phyloP scores from a whole-genome alignment of 2,113 vertebrate genomes.

The Lipophrys pholis region DNA sequence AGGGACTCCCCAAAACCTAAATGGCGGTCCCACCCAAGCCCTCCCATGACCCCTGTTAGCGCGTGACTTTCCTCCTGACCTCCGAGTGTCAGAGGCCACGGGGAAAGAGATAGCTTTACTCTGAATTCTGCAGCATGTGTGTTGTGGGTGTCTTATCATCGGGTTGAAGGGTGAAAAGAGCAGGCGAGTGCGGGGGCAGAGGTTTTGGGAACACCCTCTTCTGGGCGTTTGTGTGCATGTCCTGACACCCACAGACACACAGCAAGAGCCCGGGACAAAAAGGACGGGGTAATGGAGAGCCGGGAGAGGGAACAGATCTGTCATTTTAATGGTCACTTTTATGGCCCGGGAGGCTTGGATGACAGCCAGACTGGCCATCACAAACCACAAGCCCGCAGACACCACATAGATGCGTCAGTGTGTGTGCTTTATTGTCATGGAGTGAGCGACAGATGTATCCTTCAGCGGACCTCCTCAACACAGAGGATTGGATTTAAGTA shows the following conservation, averaged over 20 bases:
- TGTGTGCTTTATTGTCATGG: constrained; percentile 47
- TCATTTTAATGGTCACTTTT: constrained; percentile 80
- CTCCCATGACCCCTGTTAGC: constrained; percentile 73
- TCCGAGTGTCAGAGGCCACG: constrained; percentile 57
- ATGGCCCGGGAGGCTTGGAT: constrained; percentile 58
- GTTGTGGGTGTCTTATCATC: constrained; percentile 35
- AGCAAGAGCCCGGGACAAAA: constrained; percentile 31
- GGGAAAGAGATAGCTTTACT: constrained; percentile 57
- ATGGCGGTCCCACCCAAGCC: constrained; percentile 47
- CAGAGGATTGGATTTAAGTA: constrained; percentile 21
- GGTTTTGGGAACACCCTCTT: constrained; percentile 46
- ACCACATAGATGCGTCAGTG: constrained; percentile 57
- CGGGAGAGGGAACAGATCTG: constrained; percentile 39
- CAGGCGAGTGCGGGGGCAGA: constrained; percentile 4
- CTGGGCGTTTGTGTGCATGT: constrained; percentile 24
- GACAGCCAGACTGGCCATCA: constrained; percentile 47
- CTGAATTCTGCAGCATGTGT: constrained; percentile 30
- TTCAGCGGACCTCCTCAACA: constrained; percentile 17
- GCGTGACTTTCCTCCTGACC: constrained; percentile 66
- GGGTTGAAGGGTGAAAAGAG: constrained; percentile 37
- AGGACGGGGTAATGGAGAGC: constrained; percentile 17
- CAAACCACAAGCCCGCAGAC: constrained; percentile 36
- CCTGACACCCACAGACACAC: constrained; percentile 44
- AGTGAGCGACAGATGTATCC: constrained; percentile 61
- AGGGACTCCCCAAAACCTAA: constrained; percentile 54